Conservation (phyloP, 1,140 invertebrate genomes). For the Teleopsis dalmanni region DNA sequence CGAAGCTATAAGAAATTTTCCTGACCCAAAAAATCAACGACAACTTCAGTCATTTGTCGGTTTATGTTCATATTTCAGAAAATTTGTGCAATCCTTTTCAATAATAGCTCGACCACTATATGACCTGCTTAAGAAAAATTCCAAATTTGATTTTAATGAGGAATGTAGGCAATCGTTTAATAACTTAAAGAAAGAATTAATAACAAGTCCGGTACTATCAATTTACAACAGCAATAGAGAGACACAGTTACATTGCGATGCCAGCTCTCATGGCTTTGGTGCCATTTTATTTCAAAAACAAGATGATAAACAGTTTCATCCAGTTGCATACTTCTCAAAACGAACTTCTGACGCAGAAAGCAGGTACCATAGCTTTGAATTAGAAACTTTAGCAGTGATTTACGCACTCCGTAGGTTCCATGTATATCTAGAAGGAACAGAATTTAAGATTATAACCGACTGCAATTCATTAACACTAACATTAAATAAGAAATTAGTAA, state of each 20-base stretch:
- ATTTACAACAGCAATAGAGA: too few species aligned
- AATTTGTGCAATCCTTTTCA: slow-evolving; percentile 5
- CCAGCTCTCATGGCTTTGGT: background rate
- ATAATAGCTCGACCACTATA: background rate
- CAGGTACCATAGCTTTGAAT: background rate
- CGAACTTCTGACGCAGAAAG: background rate
- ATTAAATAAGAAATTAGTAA: too few species aligned
- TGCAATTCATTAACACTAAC: background rate
- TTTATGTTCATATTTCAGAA: too few species aligned
- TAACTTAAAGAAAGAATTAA: too few species aligned
- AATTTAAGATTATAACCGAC: background rate
- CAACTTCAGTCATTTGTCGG: too few species aligned
- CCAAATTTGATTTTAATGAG: slow-evolving; percentile 15
- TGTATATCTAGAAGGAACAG: background rate
- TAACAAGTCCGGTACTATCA: too few species aligned
- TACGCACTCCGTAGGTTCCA: background rate
- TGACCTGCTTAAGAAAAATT: background rate
- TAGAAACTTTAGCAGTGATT: background rate
- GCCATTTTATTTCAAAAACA: background rate
- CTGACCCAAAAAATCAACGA: background rate
- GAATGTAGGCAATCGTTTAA: too few species aligned
- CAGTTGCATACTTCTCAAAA: background rate
- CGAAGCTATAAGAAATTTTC: background rate
- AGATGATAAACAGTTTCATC: background rate
- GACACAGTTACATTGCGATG: background rate